Percentiles rank a stretch among this genome's conserved stretches.
phyloP scores from a whole-genome alignment of 2,797 vertebrate species.

The Acipenser oxyrinchus region DNA sequence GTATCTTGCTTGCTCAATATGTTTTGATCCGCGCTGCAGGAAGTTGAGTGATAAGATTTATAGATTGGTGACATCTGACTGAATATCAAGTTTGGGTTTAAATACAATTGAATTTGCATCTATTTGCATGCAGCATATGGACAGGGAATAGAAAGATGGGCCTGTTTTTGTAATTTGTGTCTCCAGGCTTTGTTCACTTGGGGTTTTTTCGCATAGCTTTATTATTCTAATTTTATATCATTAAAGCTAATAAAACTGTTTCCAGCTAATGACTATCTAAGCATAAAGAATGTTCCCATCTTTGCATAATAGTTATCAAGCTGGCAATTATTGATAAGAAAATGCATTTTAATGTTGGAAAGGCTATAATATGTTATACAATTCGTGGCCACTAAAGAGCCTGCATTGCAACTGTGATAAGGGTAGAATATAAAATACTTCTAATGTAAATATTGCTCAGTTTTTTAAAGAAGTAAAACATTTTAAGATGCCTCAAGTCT shows the following conservation, averaged over 20 bases:
- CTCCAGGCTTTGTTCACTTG: neutral
- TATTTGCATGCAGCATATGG: constrained; percentile 1
- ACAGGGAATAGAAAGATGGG: neutral
- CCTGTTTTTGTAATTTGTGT: neutral
- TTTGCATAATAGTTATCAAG: neutral
- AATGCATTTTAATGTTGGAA: neutral
- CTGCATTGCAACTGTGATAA: no score
- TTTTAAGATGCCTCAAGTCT: no score
- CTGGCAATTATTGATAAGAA: constrained; percentile 2
- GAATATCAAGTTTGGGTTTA: neutral
- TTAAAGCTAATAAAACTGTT: constrained; percentile 4
- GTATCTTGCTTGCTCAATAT: no score
- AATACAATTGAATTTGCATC: neutral
- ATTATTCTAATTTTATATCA: neutral
- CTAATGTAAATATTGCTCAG: no score
- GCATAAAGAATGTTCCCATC: neutral
- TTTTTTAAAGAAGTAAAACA: no score
- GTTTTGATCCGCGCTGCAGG: no score
- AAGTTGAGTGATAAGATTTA: no score
- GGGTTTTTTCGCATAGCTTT: neutral
- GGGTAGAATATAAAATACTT: no score
- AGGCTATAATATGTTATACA: no score
- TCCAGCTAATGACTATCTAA: neutral
- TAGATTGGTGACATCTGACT: no score
- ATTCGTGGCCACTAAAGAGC: no score